These are phyloP conservation scores for Jacana jacana DNA, from an alignment of 2,113 vertebrate species.

Conservation along the genomic window DNA sequence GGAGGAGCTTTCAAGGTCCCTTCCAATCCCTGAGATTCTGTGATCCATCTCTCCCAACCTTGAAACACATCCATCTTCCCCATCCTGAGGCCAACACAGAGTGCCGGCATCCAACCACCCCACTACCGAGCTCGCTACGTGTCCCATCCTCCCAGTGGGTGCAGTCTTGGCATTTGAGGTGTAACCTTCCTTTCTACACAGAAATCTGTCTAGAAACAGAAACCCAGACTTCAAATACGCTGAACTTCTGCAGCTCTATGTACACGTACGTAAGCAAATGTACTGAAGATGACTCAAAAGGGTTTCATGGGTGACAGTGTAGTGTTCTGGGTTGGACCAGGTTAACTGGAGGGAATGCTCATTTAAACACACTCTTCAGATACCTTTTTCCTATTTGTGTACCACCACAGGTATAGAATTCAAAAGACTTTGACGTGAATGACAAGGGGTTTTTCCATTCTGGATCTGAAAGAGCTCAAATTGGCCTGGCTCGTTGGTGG, in stretches of 20 bases:
- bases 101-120: too few species aligned
- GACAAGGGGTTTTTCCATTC: background rate
- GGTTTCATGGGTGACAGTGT: fast-evolving
- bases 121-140: fast-evolving
- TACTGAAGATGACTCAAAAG: fast-evolving
- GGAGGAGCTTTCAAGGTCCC: too few species aligned
- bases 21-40: too few species aligned
- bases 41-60: fast-evolving
- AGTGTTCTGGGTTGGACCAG: fast-evolving
- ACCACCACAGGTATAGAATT: too few species aligned
- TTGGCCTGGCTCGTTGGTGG: background rate
- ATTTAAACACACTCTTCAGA: background rate
- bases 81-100: fast-evolving
- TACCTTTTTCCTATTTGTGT: fast-evolving
- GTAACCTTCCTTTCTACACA: fast-evolving
- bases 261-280: fast-evolving
- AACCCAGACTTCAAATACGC: background rate
- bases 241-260: fast-evolving
- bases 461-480: background rate
- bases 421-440: background rate
- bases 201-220: too few species aligned
- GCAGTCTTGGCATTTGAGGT: background rate
- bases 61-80: fast-evolving
- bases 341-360: fast-evolving
- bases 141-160: fast-evolving